Percentiles rank a stretch among this genome's conserved stretches.
Conservation (phyloP, 2,113 vertebrate genomes). For the Ramphastos sulfuratus region DNA sequence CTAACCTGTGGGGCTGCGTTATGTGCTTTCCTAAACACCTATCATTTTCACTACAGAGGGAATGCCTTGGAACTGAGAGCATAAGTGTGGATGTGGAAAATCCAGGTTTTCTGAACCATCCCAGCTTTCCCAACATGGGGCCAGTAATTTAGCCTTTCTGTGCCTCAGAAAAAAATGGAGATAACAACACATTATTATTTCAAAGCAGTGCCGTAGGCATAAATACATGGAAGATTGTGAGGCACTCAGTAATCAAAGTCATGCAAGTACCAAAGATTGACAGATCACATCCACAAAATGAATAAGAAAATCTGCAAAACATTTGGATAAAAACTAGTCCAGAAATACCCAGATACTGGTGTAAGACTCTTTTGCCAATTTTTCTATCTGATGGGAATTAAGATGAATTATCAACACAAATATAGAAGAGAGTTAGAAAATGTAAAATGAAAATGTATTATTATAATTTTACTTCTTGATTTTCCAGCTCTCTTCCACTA, state of each 20-base stretch:
- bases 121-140: not conserved
- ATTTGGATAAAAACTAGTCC: not conserved
- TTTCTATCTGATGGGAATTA: slow-evolving; percentile 24
- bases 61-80: not conserved
- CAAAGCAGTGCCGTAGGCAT: not conserved
- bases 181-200: not conserved
- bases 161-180: not conserved
- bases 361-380: not conserved
- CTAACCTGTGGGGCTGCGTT: not conserved
- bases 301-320: not conserved
- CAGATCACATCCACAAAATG: slow-evolving; percentile 3
- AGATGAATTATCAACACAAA: slow-evolving; percentile 30
- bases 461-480: slow-evolving; percentile 18
- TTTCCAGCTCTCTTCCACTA: not conserved
- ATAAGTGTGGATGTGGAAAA: not conserved
- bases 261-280: not conserved
- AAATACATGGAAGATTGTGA: not conserved
- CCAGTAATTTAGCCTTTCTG: not conserved
- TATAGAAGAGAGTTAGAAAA: not conserved
- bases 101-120: not conserved
- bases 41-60: not conserved
- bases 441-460: slow-evolving; percentile 4
- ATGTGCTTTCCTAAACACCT: not conserved
- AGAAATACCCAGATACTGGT: not conserved
- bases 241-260: slow-evolving; percentile 4